These are phyloP conservation scores for Lutraria rhynchaena DNA, from an alignment of 1,140 invertebrate species.

Conservation along the genomic window DNA sequence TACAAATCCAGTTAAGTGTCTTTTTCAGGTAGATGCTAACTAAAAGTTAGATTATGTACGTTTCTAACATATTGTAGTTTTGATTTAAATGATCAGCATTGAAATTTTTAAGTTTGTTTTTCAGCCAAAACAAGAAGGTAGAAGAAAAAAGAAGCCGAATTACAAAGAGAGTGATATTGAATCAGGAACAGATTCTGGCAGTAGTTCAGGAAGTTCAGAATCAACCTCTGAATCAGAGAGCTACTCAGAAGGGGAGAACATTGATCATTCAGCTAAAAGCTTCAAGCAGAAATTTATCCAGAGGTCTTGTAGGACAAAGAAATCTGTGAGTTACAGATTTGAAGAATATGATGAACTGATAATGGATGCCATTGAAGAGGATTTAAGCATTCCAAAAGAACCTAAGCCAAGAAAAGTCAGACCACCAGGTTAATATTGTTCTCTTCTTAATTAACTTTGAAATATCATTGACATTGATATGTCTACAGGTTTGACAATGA, in stretches of 20 bases:
- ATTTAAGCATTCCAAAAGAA: conserved; percentile 68
- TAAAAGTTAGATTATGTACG: no score
- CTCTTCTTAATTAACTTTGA: background rate
- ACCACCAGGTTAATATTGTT: conserved; percentile 63
- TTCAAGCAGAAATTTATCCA: conserved; percentile 59
- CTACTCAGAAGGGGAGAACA: conserved; percentile 7
- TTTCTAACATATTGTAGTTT: no score
- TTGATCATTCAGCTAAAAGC: conserved; percentile 79
- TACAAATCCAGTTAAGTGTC: no score
- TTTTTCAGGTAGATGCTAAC: no score
- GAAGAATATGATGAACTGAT: conserved; percentile 97
- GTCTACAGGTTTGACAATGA: background rate
- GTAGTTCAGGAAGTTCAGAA: conserved; percentile 4
- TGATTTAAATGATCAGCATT: no score
- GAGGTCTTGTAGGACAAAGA: conserved; percentile 76
- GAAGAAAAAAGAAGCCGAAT: conserved; percentile 79
- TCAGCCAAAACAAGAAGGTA: conserved; percentile 1
- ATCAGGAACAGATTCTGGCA: conserved; percentile 76
- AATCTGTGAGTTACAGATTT: conserved; percentile 89
- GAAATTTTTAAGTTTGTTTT: no score
- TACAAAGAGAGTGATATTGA: conserved; percentile 68
- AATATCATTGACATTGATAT: background rate
- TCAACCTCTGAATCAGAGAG: conserved; percentile 39
- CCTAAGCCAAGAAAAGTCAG: conserved; percentile 59
- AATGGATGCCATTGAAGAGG: conserved; percentile 92